phyloP scores from a whole-genome alignment of 2,797 vertebrate genomes.

The Pseudochirops corinnae region DNA sequence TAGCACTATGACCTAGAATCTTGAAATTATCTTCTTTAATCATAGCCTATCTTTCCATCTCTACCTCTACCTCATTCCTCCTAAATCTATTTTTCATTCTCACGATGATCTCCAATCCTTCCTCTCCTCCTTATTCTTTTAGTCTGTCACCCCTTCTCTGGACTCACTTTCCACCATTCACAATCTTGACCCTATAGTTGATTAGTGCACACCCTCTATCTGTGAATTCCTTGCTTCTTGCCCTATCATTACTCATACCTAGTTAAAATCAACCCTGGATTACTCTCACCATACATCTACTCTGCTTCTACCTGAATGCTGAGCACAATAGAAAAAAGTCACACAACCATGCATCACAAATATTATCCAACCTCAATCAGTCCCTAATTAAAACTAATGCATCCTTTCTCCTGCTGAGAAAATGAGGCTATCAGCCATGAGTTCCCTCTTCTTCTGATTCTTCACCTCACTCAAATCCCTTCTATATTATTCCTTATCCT shows the following conservation, averaged over 20 bases:
- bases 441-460: not conserved
- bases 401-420: not conserved
- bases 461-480: not conserved
- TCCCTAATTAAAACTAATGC: not conserved
- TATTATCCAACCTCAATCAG: not conserved
- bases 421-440: not conserved
- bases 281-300: not conserved
- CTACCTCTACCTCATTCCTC: not conserved
- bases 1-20: not conserved
- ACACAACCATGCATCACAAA: not conserved
- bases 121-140: not conserved
- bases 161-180: not conserved
- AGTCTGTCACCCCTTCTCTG: not conserved
- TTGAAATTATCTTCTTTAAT: not conserved
- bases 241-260: not conserved
- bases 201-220: not conserved
- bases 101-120: not conserved
- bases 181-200: not conserved
- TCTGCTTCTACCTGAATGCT: not conserved
- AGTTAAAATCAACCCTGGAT: not conserved
- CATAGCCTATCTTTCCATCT: not conserved
- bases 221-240: not conserved
- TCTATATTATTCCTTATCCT: not conserved
- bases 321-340: not conserved
- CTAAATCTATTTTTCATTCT: not conserved